Evolutionary conservation across 2,113 vertebrate genomes (phyloP), one percentile per base, ranked within the genome.

Genomic region (Pantherophis guttatus): DNA sequence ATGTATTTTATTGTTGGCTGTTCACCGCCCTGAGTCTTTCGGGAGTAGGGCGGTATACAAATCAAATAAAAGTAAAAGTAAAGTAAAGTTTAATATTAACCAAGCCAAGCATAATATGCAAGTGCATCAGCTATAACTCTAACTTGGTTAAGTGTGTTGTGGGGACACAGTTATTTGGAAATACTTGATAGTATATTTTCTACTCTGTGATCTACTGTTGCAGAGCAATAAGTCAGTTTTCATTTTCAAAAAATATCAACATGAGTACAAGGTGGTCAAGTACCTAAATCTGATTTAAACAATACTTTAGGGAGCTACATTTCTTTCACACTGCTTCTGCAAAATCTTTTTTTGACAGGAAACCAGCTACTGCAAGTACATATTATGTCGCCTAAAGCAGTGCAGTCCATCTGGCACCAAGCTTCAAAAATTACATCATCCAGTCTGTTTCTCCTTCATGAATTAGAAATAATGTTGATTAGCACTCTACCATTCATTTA

Each of bases 261-360:
- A 5, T 62, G 53, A 96, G 1, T 94, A 17, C 2, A 91, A 62
- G 94, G 15, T 33, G 96, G 94, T 94, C 88, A 33, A 93, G 88
- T 53, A 17, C 2, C 33, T 93, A 17, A 8, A 1, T 1, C 94
- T 57, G 39, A 88, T 93, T 95, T 87, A 23, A 24, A 12, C 57
- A 55, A 86, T 93, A 70, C 12, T 90, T 88, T 5, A 11, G 17
- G 24, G 3, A 95, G 48, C 3, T 53, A 54, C 2, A 24, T 88
- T 88, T 89, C 24, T 89, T 88, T 54, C 8, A 19, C 17, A 81
- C 2, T 21, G 33, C 6, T 24, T 89, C 57, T 70, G 23, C 50
- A 89, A 89, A 86, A 24, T n/a, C 59, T 29, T 89, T 85, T 11
- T 15, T 19, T 29, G 5, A 3, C 10, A 55, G 50, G 93, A 70